Conservation (phyloP, 2,888 invertebrate species). For the Lasius fuliginosus region DNA sequence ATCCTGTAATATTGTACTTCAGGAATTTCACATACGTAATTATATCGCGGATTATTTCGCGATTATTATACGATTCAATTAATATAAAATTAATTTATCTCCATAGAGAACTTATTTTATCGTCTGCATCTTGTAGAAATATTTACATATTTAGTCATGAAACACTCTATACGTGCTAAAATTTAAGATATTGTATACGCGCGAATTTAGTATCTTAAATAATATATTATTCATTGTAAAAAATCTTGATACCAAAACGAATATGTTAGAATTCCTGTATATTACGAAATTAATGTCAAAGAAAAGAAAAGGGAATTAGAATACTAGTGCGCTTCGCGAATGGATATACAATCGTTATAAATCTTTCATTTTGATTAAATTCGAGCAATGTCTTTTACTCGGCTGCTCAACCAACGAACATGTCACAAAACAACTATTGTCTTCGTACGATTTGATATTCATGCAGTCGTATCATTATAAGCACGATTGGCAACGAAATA, state of each 20-base stretch:
- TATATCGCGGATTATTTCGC: not conserved
- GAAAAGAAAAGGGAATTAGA: not conserved
- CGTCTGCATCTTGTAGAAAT: not conserved
- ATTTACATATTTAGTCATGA: not conserved
- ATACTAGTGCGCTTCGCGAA: slow-evolving; percentile 2
- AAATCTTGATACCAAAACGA: no score
- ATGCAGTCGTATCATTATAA: not conserved
- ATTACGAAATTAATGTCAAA: not conserved
- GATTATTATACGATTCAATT: not conserved
- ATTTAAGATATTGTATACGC: not conserved
- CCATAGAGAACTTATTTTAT: not conserved
- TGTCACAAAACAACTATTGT: not conserved
- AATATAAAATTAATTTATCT: not conserved
- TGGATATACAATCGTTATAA: not conserved
- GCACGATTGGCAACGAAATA: not conserved
- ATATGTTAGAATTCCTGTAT: not conserved
- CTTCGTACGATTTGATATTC: not conserved
- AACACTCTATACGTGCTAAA: not conserved
- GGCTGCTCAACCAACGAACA: not conserved
- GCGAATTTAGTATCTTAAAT: not conserved
- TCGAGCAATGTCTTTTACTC: not conserved
- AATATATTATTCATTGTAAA: no score
- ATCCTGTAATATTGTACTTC: not conserved
- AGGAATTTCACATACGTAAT: not conserved
- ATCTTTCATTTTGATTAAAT: not conserved